Evolutionary conservation across 1,140 invertebrate species (phyloP).

Genomic region (Tribolium madens): DNA sequence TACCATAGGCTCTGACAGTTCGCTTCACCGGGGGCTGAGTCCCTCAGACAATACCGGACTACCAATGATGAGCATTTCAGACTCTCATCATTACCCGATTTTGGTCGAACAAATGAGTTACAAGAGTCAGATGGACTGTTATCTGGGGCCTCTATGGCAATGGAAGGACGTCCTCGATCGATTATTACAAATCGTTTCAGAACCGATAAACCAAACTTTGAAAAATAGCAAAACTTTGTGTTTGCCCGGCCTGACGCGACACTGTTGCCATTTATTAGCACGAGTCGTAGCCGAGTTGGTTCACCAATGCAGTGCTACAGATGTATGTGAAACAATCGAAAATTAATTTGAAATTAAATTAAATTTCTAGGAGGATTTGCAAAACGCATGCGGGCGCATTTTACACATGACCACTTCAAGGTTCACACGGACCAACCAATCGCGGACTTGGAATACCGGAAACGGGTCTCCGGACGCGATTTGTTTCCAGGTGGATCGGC

Average conservation of each 20-base stretch:
- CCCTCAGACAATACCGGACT: constrained; percentile 79
- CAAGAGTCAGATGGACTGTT: constrained; percentile 74
- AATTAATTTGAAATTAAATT: constrained; percentile 29
- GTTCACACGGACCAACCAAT: constrained; percentile 90
- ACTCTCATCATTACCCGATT: constrained; percentile 82
- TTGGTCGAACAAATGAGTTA: constrained; percentile 86
- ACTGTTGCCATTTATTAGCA: constrained; percentile 88
- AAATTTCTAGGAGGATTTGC: constrained; percentile 72
- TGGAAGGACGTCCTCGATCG: constrained; percentile 88
- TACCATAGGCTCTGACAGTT: constrained; percentile 67
- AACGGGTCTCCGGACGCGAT: constrained; percentile 97
- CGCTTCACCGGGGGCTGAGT: constrained; percentile 71
- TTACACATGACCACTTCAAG: constrained; percentile 89
- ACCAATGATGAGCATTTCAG: constrained; percentile 78
- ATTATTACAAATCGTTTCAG: constrained; percentile 83
- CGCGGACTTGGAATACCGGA: constrained; percentile 95
- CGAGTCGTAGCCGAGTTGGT: constrained; percentile 91
- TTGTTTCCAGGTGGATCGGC: constrained; percentile 91
- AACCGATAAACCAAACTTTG: constrained; percentile 76
- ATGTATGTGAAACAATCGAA: constrained; percentile 62
- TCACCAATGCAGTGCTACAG: constrained; percentile 78
- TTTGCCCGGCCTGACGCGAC: constrained; percentile 77
- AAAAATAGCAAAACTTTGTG: constrained; percentile 71
- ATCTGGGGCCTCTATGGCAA: constrained; percentile 72
- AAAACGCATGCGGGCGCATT: constrained; percentile 74